Evolutionary conservation across 2,113 vertebrate species (phyloP).

Genomic region (Leiothrix lutea): DNA sequence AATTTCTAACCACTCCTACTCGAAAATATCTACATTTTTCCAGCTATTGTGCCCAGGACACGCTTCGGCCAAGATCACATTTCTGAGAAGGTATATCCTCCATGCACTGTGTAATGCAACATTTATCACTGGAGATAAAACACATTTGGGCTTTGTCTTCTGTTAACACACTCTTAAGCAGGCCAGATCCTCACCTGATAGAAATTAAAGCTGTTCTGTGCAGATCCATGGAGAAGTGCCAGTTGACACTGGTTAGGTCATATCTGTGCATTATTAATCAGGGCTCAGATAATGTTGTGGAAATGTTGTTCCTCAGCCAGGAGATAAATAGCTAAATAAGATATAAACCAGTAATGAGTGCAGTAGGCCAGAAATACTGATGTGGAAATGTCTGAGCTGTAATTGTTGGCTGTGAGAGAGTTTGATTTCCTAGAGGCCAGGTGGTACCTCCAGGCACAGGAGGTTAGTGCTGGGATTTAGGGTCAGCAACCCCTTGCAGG

Average conservation of each 20-base stretch:
- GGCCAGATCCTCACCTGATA: neutral
- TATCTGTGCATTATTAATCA: conserved; percentile 22
- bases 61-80: neutral
- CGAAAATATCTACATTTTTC: neutral
- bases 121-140: neutral
- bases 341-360: conserved; percentile 6
- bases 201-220: neutral
- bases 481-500: neutral
- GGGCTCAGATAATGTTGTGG: conserved; percentile 2
- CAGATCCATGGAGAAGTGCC: conserved; percentile 4
- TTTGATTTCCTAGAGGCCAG: conserved; percentile 6
- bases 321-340: conserved; percentile 30
- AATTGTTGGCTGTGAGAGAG: neutral
- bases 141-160: neutral
- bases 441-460: conserved; percentile 52
- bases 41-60: neutral
- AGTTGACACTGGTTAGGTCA: conserved; percentile 4
- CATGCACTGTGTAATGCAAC: neutral
- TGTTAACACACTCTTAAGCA: neutral
- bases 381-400: conserved; percentile 28
- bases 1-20: neutral
- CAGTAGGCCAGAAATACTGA: conserved; percentile 14
- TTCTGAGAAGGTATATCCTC: neutral
- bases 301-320: neutral
- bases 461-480: neutral